phyloP scores from a whole-genome alignment of 2,113 vertebrate species.

The Sturnus vulgaris region DNA sequence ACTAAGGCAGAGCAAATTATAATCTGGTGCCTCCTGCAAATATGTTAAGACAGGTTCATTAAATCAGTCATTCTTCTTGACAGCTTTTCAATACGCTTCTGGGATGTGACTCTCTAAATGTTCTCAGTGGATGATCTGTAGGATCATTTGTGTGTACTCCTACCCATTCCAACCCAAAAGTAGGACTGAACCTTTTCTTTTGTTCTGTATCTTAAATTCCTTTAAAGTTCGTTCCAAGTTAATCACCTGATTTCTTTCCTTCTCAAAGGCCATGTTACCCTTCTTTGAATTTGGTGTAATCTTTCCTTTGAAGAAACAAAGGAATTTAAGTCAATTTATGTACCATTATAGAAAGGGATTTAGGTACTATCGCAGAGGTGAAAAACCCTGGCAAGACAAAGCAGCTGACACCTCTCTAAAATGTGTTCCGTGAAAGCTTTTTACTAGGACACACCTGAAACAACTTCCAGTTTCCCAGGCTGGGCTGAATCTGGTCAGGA shows the following conservation, averaged over 20 bases:
- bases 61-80: slow-evolving; percentile 39
- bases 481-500: not conserved
- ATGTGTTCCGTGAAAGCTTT: not conserved
- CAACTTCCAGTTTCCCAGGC: not conserved
- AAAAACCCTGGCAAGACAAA: not conserved
- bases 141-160: not conserved
- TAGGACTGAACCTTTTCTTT: not conserved
- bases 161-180: not conserved
- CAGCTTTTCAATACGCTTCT: slow-evolving; percentile 23
- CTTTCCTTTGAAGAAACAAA: not conserved
- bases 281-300: not conserved
- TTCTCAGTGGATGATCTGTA: not conserved
- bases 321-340: not conserved
- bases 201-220: not conserved
- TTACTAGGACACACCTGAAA: not conserved
- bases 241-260: not conserved
- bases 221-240: not conserved
- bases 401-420: not conserved
- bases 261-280: not conserved
- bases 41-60: slow-evolving; percentile 46
- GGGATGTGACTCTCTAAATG: not conserved
- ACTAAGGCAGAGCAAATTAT: slow-evolving; percentile 18
- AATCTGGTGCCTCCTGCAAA: slow-evolving; percentile 27
- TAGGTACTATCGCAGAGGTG: not conserved
- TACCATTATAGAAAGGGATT: not conserved